Conservation (phyloP, 2,113 vertebrate genomes). For the Rhodinocichla rosea region DNA sequence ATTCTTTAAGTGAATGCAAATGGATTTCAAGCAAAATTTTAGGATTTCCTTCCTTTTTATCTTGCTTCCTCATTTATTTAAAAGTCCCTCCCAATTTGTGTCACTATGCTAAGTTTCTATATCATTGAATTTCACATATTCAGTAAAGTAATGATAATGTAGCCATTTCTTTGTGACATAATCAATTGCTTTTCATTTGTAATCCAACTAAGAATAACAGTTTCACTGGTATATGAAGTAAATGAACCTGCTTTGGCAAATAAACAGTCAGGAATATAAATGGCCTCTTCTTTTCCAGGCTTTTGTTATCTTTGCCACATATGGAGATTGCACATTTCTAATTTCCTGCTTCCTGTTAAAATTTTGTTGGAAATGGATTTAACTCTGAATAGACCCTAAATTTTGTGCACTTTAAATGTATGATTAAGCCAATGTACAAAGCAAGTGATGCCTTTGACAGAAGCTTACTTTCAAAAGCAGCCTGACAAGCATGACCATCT, state of each 20-base stretch:
- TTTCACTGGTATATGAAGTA: not conserved
- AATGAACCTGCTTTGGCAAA: not conserved
- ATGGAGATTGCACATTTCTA: not conserved
- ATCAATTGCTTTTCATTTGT: not conserved
- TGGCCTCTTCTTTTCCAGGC: not conserved
- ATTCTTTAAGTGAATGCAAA: not conserved
- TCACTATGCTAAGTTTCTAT: not conserved
- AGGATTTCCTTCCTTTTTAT: conserved; percentile 31
- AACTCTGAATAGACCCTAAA: not conserved
- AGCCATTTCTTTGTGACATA: not conserved
- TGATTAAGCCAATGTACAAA: not conserved
- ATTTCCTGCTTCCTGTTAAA: not conserved
- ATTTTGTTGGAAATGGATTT: not conserved
- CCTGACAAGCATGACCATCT: not conserved
- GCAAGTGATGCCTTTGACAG: not conserved
- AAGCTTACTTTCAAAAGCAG: not conserved
- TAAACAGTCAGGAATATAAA: not conserved
- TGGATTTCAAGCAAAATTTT: not conserved
- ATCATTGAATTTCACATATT: not conserved
- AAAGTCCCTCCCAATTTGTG: not conserved
- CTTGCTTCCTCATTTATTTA: not conserved
- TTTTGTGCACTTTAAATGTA: not conserved
- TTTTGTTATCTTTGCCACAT: not conserved
- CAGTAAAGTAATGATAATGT: not conserved
- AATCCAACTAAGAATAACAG: not conserved